These are phyloP conservation scores for Deroptyus accipitrinus DNA, from an alignment of 2,113 vertebrate genomes.

Conservation along the genomic window DNA sequence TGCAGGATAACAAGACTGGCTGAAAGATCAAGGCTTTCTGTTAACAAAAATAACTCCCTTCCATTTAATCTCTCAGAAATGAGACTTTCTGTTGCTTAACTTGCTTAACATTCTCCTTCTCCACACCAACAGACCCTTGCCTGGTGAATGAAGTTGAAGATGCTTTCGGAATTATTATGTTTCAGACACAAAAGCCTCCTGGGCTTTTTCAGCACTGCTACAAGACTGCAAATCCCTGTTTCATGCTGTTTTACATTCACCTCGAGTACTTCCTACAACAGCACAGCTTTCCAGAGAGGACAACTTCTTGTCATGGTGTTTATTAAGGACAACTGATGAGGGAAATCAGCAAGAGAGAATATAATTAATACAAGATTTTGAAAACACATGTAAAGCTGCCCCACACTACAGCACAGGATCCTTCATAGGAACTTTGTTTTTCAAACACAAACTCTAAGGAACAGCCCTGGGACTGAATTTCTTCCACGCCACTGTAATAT, in stretches of 20 bases:
- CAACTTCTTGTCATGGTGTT: neutral
- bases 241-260: neutral
- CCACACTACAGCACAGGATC: neutral
- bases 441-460: neutral
- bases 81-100: neutral
- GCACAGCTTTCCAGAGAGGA: neutral
- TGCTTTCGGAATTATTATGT: neutral
- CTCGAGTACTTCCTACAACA: neutral
- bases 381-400: neutral
- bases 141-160: neutral
- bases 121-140: neutral
- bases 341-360: too few species aligned
- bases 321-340: neutral
- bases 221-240: fast-evolving
- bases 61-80: neutral
- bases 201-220: neutral
- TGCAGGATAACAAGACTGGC: neutral
- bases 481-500: neutral
- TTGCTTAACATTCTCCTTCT: neutral
- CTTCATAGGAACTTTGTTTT: neutral
- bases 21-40: neutral
- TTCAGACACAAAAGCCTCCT: neutral
- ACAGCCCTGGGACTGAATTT: neutral
- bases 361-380: neutral
- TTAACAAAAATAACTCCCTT: neutral